Base-by-base conservation (phyloP, 2,888 invertebrate genomes). In the Caenorhabditis sp. region DNA sequence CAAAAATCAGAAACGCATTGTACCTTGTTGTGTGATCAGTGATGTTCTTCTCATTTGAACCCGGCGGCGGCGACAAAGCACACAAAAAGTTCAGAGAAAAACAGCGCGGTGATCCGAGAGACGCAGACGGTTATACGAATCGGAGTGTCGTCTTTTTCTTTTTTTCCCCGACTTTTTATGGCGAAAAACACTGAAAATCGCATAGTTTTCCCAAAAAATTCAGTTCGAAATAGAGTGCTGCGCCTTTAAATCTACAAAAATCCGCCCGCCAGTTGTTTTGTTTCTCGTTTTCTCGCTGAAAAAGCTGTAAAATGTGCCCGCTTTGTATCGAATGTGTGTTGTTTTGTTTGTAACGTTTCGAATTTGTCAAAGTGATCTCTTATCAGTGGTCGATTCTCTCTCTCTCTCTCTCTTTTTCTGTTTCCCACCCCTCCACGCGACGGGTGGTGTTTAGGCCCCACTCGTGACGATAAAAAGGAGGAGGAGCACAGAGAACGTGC, bases 401-500 rank as follows among this genome's bases (percentile, higher is more conserved):
- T 46, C 26, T 22, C 20, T 41, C 20, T 24, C 22, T 9, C 24
- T 45, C 24, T 46, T n/a, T 41, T 13, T 17, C 7, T 20, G 11
- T 45, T 45, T 45, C 22, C 26, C 26, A 22, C 26, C 46, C 2
- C 46, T n/a, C 26, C 48, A n/a, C 48, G 46, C 24, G 46, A 43
- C 22, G 15, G 4, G 5, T 6, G 11, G 22, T 5, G 43, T n/a
- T n/a, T n/a, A n/a, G n/a, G n/a, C n/a, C n/a, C n/a, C 30, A 7
- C 35, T 35, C 35, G 35, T 35, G 35, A 35, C 13, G 13, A 35
- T 35, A 35, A 35, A 35, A 35, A 35, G 35, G 35, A 13, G 48
- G 27, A 5, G 48, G 48, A 30, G 48, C 48, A 24, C 46, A 46
- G 24, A 46, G 46, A 46, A 46, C 46, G n/a, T 26, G 6, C 27